These are phyloP conservation scores for Sturnus vulgaris DNA, from an alignment of 2,113 vertebrate species.

Conservation along the genomic window DNA sequence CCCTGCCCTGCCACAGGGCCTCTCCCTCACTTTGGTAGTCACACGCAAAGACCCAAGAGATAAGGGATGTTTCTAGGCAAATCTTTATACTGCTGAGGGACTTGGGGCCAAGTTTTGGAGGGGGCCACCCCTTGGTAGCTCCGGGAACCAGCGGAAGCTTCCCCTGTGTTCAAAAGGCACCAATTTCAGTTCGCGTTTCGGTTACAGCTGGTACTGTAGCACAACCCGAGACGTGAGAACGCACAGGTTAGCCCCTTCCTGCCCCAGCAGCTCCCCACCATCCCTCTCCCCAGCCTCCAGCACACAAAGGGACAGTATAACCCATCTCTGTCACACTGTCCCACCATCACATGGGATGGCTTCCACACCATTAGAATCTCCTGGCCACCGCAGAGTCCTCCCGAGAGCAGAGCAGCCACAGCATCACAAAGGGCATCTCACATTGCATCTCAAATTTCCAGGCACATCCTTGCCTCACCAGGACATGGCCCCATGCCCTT, in stretches of 20 bases:
- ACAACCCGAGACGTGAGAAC: background rate
- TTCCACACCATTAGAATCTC: background rate
- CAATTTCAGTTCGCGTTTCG: background rate
- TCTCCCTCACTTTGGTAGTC: background rate
- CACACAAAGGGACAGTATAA: background rate
- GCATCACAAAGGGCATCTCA: background rate
- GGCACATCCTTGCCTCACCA: background rate
- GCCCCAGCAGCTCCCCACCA: background rate
- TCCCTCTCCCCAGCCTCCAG: background rate
- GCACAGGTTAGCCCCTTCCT: background rate
- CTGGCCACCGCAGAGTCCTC: rapidly evolving
- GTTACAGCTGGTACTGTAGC: background rate
- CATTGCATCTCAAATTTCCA: background rate
- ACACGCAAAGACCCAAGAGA: rapidly evolving
- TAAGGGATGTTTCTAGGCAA: background rate
- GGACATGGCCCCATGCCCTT: background rate
- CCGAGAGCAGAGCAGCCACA: background rate
- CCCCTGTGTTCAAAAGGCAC: constrained; percentile 55
- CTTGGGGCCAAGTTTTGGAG: background rate
- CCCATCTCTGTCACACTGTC: background rate
- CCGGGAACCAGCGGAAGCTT: background rate
- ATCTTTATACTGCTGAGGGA: constrained; percentile 29
- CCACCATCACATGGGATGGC: background rate
- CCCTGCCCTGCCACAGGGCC: background rate
- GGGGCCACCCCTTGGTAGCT: background rate